Evolutionary conservation across 2,888 invertebrate species (phyloP).

Genomic region (Calephelis perditalis): DNA sequence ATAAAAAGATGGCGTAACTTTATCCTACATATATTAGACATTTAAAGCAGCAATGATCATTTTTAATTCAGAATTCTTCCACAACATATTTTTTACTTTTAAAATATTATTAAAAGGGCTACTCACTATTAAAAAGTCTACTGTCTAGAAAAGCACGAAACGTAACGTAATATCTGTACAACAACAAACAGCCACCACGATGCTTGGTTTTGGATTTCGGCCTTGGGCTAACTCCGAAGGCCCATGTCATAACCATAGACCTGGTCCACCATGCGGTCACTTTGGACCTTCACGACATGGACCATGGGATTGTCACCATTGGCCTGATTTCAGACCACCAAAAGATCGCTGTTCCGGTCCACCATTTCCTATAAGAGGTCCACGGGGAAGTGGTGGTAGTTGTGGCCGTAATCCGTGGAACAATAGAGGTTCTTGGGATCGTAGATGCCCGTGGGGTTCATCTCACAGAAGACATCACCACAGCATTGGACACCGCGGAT

Average conservation of each 20-base stretch:
- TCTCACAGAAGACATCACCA: conserved; percentile 1
- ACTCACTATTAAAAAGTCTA: no score
- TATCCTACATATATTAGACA: background rate
- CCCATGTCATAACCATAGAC: conserved; percentile 4
- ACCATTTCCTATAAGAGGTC: background rate
- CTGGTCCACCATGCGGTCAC: background rate
- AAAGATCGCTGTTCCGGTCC: background rate
- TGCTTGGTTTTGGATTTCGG: background rate
- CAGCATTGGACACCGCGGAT: background rate
- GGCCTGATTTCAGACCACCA: conserved; percentile 4
- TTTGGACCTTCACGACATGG: background rate
- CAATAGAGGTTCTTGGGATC: background rate
- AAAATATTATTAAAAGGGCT: no score
- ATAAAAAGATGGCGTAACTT: background rate
- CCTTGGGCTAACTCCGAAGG: background rate
- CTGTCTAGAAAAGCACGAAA: no score
- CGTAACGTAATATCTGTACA: no score
- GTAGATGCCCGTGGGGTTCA: background rate
- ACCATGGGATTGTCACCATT: background rate
- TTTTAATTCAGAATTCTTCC: no score
- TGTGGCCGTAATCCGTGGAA: background rate
- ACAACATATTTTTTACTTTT: no score
- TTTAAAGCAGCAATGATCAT: no score
- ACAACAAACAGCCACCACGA: background rate
- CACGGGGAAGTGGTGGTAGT: background rate